Evolutionary conservation across 2,888 invertebrate species (phyloP).

Genomic region (Hedychridium roseum): DNA sequence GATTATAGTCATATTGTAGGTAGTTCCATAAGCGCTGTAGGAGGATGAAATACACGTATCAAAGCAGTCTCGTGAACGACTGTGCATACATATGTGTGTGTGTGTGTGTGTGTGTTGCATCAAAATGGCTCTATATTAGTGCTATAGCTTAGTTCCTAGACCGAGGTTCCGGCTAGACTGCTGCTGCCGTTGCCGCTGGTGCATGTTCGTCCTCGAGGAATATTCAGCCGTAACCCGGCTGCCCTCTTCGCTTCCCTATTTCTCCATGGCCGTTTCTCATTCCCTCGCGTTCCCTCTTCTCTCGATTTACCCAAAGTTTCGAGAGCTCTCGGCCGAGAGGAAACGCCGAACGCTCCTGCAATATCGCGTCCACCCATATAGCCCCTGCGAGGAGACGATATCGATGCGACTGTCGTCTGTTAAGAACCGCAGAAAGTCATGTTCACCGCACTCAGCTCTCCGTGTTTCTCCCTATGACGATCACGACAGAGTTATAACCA

Average conservation of each 20-base stretch:
- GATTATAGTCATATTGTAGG: too few species aligned
- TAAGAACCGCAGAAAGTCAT: too few species aligned
- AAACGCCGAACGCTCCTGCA: constrained; percentile 49
- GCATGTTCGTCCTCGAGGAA: constrained; percentile 50
- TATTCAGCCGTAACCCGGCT: constrained; percentile 48
- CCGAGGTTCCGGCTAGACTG: constrained; percentile 50
- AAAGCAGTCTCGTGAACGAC: too few species aligned
- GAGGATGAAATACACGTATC: too few species aligned
- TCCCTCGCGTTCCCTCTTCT: constrained; percentile 27
- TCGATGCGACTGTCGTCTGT: too few species aligned
- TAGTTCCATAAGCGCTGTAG: too few species aligned
- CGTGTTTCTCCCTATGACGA: too few species aligned
- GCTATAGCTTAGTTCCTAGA: constrained; percentile 52
- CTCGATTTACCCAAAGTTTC: constrained; percentile 49
- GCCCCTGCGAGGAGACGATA: too few species aligned
- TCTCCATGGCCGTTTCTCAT: constrained; percentile 25
- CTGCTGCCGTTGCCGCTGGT: constrained; percentile 27
- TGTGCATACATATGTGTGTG: too few species aligned
- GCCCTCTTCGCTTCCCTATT: constrained; percentile 25
- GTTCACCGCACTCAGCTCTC: too few species aligned
- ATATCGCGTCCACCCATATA: too few species aligned
- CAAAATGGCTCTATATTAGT: constrained; percentile 52
- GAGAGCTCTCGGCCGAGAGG: constrained; percentile 47
- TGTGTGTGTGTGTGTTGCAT: constrained; percentile 32
- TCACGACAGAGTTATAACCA: too few species aligned